Conservation (phyloP, 2,888 invertebrate species). For the Hipparchia semele region DNA sequence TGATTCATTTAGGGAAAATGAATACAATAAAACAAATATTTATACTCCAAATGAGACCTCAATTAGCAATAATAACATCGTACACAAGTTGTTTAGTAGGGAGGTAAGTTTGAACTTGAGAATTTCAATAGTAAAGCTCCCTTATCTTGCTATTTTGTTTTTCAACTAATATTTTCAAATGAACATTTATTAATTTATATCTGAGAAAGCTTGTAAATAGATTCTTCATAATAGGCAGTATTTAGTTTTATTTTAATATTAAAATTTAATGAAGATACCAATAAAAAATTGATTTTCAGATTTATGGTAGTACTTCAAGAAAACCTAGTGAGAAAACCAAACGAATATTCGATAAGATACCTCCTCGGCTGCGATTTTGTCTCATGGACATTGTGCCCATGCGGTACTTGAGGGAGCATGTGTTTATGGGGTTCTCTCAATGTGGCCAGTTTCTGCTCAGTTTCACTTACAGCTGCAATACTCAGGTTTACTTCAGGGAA, state of each 20-base stretch:
- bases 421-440: slow-evolving; percentile 97
- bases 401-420: slow-evolving; percentile 87
- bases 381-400: slow-evolving; percentile 85
- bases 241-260: not conserved
- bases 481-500: slow-evolving; percentile 81
- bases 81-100: slow-evolving; percentile 83
- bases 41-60: slow-evolving; percentile 57
- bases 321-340: slow-evolving; percentile 68
- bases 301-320: slow-evolving; percentile 78
- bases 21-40: slow-evolving; percentile 54
- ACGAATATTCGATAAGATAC: slow-evolving; percentile 81
- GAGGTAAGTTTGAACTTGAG: slow-evolving; percentile 75
- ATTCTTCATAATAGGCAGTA: not conserved
- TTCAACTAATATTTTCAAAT: slow-evolving; percentile 2
- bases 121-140: slow-evolving; percentile 36
- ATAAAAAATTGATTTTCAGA: slow-evolving; percentile 56
- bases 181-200: slow-evolving; percentile 28
- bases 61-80: slow-evolving; percentile 63
- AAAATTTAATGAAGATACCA: no score
- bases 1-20: slow-evolving; percentile 58
- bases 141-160: slow-evolving; percentile 39
- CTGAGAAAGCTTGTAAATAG: not conserved
- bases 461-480: slow-evolving; percentile 86
- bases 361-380: slow-evolving; percentile 83
- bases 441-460: slow-evolving; percentile 96